Evolutionary conservation across 1,140 invertebrate genomes (phyloP), one percentile per base, ranked within the genome.

Genomic region (Hypsibius dujardini): DNA sequence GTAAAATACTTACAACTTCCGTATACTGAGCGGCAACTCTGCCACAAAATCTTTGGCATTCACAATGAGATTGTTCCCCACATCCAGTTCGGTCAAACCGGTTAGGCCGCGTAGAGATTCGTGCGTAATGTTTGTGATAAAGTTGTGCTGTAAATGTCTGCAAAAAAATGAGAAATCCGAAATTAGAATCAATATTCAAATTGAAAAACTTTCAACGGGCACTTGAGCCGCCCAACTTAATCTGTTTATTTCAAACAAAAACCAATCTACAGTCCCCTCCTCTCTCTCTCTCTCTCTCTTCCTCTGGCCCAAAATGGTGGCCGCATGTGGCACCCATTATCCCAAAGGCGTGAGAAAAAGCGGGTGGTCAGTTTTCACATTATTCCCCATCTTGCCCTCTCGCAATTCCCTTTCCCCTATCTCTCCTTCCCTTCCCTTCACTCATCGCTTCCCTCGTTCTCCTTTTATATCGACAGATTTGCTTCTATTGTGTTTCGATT

Each of bases 111-210:
- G 7, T n/a, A 56, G n/a, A 56, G 50, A 56, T 56, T n/a, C 50
- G 50, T 56, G 7, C n/a, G 7, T 56, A 7, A 67, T 3, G 42
- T 67, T 67, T 12, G 62, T 42, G 62, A 67, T 67, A 67, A 67
- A 67, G 42, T 67, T 67, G 12, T 42, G 12, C 62, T 12, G 62
- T 45, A 67, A 67, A 67, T 67, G 42, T 42, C 62, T 67, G 42
- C 62, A 67, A 42, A 3, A 42, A 45, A 56, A 56, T 56, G 28
- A 28, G 28, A 28, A 28, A 28, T 28, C 28, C 28, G 28, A 28
- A 28, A 28, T 28, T 28, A 28, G 28, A 28, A 28, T 28, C 28
- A 28, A 28, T 28, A 28, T 28, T 28, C 28, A 28, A 28, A 28
- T 28, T 28, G 28, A 28, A 28, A 28, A 28, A 28, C 28, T 28